phyloP scores from a whole-genome alignment of 1,140 invertebrate species.

The Anthonomus grandis region DNA sequence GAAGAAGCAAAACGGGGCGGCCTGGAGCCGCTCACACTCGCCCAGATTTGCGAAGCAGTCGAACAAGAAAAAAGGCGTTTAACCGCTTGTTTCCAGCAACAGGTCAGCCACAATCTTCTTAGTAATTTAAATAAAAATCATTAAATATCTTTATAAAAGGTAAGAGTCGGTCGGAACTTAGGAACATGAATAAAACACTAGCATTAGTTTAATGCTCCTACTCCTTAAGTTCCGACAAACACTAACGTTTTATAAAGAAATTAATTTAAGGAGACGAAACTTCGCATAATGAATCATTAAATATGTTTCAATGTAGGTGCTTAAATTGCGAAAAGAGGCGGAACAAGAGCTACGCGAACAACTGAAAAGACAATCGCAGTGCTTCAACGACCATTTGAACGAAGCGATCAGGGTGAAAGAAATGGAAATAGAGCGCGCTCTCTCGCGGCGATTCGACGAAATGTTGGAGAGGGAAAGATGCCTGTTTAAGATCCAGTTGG shows the following conservation, averaged over 20 bases:
- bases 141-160: too few relatives aligned
- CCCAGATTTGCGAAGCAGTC: conserved; percentile 53
- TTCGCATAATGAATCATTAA: too few relatives aligned
- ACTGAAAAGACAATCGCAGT: conserved; percentile 74
- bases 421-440: conserved; percentile 62
- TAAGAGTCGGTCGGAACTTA: too few relatives aligned
- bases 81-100: conserved; percentile 55
- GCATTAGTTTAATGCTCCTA: background rate
- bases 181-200: background rate
- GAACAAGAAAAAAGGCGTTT: conserved; percentile 56
- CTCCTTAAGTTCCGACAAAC: too few relatives aligned
- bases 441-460: conserved; percentile 66
- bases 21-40: conserved; percentile 49
- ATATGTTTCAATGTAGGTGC: conserved; percentile 52
- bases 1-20: conserved; percentile 53
- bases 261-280: too few relatives aligned
- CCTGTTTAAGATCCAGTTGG: conserved; percentile 73
- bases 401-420: conserved; percentile 71
- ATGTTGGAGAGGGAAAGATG: conserved; percentile 65
- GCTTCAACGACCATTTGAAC: conserved; percentile 78
- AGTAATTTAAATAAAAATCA: background rate
- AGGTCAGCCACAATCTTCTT: conserved; percentile 40
- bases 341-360: conserved; percentile 74
- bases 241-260: too few relatives aligned
- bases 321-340: conserved; percentile 60